phyloP scores from a whole-genome alignment of 2,888 invertebrate genomes.

The Mesopsocus fuscifrons region DNA sequence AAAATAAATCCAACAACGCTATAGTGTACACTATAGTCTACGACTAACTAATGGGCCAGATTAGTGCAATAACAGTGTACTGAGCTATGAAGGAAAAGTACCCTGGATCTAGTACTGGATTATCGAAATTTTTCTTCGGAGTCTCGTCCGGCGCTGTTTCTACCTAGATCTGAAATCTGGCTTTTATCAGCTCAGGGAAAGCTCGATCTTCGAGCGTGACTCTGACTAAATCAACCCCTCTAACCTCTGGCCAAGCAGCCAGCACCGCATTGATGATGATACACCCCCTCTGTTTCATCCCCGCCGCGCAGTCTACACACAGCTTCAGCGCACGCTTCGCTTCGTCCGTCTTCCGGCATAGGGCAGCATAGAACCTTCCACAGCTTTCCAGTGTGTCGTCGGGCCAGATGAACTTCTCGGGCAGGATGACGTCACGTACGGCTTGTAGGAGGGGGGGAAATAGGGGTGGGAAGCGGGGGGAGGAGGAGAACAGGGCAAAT shows the following conservation, averaged over 20 bases:
- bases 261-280: neutral
- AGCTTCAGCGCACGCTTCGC: neutral
- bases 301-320: neutral
- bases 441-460: neutral
- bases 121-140: no score
- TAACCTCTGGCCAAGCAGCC: neutral
- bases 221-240: no score
- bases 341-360: neutral
- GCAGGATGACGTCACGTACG: neutral
- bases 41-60: no score
- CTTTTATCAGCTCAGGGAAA: no score
- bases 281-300: neutral
- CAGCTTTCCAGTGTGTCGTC: neutral
- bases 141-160: no score
- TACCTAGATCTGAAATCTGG: no score
- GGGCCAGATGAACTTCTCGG: slow-evolving; percentile 2
- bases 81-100: no score
- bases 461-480: neutral
- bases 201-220: no score
- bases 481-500: neutral
- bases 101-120: no score
- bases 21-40: no score
- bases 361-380: neutral
- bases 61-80: no score
- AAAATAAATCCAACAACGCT: no score